These are phyloP conservation scores for Paraplagusia blochii DNA, from an alignment of 2,113 vertebrate species.

Conservation along the genomic window DNA sequence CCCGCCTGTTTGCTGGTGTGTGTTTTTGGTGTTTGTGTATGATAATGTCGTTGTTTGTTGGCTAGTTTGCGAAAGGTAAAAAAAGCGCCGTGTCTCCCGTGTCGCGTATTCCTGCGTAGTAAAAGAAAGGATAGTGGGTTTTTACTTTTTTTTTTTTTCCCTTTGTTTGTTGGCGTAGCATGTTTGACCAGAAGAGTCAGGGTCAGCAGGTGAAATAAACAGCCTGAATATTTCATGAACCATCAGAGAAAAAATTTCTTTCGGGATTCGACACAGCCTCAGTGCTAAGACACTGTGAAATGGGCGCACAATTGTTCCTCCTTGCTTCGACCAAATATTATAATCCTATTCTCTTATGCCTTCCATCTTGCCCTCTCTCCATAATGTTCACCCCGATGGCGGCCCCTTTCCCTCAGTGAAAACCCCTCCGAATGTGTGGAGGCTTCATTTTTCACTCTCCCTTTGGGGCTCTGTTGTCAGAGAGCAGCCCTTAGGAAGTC, in stretches of 20 bases:
- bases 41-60: slow-evolving; percentile 64
- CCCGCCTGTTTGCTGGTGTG: slow-evolving; percentile 40
- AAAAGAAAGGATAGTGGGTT: slow-evolving; percentile 45
- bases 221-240: slow-evolving; percentile 69
- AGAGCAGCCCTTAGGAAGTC: slow-evolving; percentile 97
- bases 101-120: slow-evolving; percentile 36
- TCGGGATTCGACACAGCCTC: slow-evolving; percentile 62
- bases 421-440: slow-evolving; percentile 81
- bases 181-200: slow-evolving; percentile 47
- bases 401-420: slow-evolving; percentile 73
- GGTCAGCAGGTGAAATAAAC: slow-evolving; percentile 67
- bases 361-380: slow-evolving; percentile 66
- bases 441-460: slow-evolving; percentile 90
- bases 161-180: slow-evolving; percentile 31
- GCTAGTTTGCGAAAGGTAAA: slow-evolving; percentile 42
- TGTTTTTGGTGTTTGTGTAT: slow-evolving; percentile 65
- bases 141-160: slow-evolving; percentile 18
- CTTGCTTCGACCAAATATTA: slow-evolving; percentile 74
- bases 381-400: slow-evolving; percentile 60
- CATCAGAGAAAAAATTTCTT: slow-evolving; percentile 41
- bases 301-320: slow-evolving; percentile 63
- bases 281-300: slow-evolving; percentile 63
- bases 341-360: slow-evolving; percentile 77
- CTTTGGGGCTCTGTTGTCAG: slow-evolving; percentile 92
- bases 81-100: slow-evolving; percentile 39